Base-by-base conservation (phyloP, 2,888 invertebrate genomes). In the Chalcosyrphus nemorum region DNA sequence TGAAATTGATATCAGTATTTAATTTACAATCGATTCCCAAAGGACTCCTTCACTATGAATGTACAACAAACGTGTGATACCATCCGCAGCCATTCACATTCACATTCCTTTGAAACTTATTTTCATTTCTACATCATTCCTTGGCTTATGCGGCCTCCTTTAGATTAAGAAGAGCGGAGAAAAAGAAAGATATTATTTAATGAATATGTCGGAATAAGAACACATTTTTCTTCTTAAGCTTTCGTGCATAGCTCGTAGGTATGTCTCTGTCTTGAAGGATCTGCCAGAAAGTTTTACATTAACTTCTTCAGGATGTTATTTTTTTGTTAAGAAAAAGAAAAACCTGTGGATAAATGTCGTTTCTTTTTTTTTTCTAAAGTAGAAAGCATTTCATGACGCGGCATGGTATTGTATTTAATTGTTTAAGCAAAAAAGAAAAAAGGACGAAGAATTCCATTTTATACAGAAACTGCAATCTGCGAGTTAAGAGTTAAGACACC, bases 271-370 rank as follows among this genome's bases (percentile, higher is more conserved):
- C 54, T 7, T 47, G 24, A 75, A 77, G 54, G 52, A 56, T 54
- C 63, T 63, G 24, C 6, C 71, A 50, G 21, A 56, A 68, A 70
- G 61, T 56, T 68, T 68, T 50, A 35, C 61, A 63, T 68, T 61
- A 81, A 61, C 61, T 68, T 68, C 63, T 50, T 17, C 41, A 41
- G n/a, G 24, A 71, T 77, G 47, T 38, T 71, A 56, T 71, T 2
- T 3, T 29, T 45, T 24, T 43, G 35, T 61, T 43, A 61, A 7
- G 59, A 13, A 32, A 35, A 68, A 29, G 43, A 6, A 41, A 61
- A 50, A 27, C 17, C 6, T 32, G 32, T 7, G 29, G 29, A 63
- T 54, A 38, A 56, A 56, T 76, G 47, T 29, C n/a, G n/a, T n/a
- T n/a, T n/a, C n/a, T n/a, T n/a, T n/a, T n/a, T n/a, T n/a, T n/a